A percentile compares a stretch with the other conserved stretches of the same genome.
These are phyloP conservation scores for Oreohelix idahoensis DNA, from an alignment of 1,140 invertebrate genomes.

Conservation along the genomic window DNA sequence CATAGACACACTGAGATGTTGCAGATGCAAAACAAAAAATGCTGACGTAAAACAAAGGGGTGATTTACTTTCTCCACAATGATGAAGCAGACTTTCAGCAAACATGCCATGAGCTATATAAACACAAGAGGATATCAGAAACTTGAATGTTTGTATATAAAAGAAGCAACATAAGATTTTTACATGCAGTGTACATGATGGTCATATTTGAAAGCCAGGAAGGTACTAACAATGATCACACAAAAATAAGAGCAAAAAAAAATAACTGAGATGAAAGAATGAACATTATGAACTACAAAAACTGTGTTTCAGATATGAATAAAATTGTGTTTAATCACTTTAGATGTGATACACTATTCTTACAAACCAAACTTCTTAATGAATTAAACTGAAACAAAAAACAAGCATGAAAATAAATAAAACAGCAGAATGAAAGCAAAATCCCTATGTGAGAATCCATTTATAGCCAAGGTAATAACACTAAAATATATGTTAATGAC, in stretches of 20 bases:
- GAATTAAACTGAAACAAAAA: no score
- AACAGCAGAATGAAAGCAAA: no score
- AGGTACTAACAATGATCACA: not conserved
- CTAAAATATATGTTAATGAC: no score
- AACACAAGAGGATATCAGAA: not conserved
- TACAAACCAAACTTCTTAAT: no score
- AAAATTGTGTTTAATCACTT: no score
- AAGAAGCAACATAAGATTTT: not conserved
- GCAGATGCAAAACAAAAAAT: not conserved
- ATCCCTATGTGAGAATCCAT: no score
- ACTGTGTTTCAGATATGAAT: no score
- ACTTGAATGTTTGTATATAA: not conserved
- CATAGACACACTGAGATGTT: constrained; percentile 9
- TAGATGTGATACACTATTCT: no score
- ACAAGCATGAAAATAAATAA: no score
- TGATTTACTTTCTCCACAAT: no score
- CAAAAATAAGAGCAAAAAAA: not conserved
- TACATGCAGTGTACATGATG: not conserved
- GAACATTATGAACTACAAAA: not conserved
- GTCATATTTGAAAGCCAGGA: not conserved
- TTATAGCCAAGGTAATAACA: no score
- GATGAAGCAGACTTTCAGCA: not conserved
- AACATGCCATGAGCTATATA: not conserved
- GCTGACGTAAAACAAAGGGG: not conserved
- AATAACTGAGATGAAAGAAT: not conserved